Evolutionary conservation across 2,888 invertebrate genomes (phyloP), one percentile per base, ranked within the genome.

Genomic region (Cheilosia soror): DNA sequence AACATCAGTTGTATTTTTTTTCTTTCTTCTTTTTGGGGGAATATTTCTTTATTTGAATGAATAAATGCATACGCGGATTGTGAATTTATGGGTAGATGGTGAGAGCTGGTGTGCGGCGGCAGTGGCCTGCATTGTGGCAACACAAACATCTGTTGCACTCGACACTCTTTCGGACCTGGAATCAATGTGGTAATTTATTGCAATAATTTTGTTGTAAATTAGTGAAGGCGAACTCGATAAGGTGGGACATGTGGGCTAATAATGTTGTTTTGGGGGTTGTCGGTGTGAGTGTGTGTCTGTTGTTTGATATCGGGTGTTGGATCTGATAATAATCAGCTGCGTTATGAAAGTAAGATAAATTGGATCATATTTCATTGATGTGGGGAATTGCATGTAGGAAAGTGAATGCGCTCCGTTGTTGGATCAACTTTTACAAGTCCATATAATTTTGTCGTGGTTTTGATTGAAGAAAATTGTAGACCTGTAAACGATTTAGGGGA

Each of bases 181-280:
- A 81, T 85, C 76, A 81, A 85, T 80, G 81, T 71, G 49, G 81
- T 58, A 76, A 85, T 85, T 85, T 85, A 85, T 85, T 81, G 77
- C 85, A 85, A 85, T 81, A 77, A 77, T 72, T 81, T 80, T 47
- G 76, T 85, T 76, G 80, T 85, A 85, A 85, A 85, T 85, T 75
- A 57, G 62, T 80, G 57, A 85, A 71, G 66, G 85, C 51, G 57
- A 72, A 85, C 62, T 62, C 58, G 85, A 85, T 81, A 85, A 72
- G 58, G 66, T 66, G 33, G 49, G 69, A 77, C 76, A 81, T 81
- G 85, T 85, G 76, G 85, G 81, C 76, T 71, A 80, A 81, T 81
- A 76, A 76, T 80, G 71, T 75, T 84, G 58, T 80, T 55, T 63
- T 51, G 49, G 40, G 29, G 51, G 27, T 51, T 51, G 25, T 25